Base-by-base conservation (phyloP, 37 sponge, comb jelly and placozoan genomes). In the Crambe crambe region DNA sequence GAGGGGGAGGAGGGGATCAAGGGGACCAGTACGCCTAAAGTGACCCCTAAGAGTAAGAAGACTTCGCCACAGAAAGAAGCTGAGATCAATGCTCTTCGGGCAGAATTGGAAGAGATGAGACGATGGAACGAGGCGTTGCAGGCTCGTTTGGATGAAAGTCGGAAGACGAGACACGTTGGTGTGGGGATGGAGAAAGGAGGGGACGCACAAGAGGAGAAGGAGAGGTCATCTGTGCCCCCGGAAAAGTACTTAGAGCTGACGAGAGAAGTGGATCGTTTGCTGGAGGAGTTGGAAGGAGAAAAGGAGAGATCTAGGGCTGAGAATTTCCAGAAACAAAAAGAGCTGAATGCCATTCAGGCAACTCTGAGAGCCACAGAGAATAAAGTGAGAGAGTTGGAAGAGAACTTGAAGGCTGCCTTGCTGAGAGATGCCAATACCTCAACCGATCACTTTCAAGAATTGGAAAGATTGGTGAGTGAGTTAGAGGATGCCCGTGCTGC, bases 101-200 rank as follows among this genome's bases (percentile, higher is more conserved):
- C 86, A 1, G 80, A 86, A 32, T 64, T 86, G 66, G 80, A 79
- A 2, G 80, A 86, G 56, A 54, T 79, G 72, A 79, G 35, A 26
- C 64, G 68, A 12, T 66, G 57, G 75, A 86, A 86, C n/a, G 74
- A 79, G 20, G 57, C 74, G 0, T 57, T 86, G 23, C 86, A 86
- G 68, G 73, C 58, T 27, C 73, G 58, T 6, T 73, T 86, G 32
- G 65, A 64, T 42, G 77, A 85, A 31, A 51, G 26, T 0, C 64
- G 36, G 25, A 35, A 68, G 25, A 30, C 57, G 8, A 66, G 76
- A 56, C 57, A 76, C 43, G 68, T 57, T 9, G 76, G 84, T 38
- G 81, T 81, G 0, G 81, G 81, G 0, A 72, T 57, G 73, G 81
- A 72, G 31, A 72, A 81, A 25, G 81, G 37, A 2, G 61, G 61